Percentiles rank a stretch among this genome's conserved stretches.
phyloP scores from a whole-genome alignment of 1,140 invertebrate species.

The Lysiphlebus fabarum region DNA sequence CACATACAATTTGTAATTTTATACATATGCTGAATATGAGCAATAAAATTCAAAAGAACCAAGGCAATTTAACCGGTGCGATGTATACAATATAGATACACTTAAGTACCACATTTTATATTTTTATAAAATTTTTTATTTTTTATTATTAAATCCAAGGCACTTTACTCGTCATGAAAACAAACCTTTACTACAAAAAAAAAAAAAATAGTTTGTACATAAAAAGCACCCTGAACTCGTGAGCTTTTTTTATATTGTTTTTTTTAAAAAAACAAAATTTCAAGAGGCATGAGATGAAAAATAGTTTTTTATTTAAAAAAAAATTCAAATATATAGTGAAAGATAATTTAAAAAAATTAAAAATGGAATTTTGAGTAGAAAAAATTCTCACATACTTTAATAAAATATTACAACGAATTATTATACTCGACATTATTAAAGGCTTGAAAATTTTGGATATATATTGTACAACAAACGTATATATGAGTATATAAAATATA shows the following conservation, averaged over 20 bases:
- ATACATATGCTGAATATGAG: too few species aligned
- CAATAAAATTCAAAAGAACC: too few species aligned
- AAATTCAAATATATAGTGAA: not conserved
- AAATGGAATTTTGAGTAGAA: constrained; percentile 13
- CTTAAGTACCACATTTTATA: too few species aligned
- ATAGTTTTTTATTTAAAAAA: not conserved
- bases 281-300: not conserved
- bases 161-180: too few species aligned
- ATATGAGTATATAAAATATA: constrained; percentile 36
- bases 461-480: too few species aligned
- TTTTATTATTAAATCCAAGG: too few species aligned
- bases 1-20: too few species aligned
- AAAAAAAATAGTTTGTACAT: too few species aligned
- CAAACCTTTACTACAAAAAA: too few species aligned
- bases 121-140: too few species aligned
- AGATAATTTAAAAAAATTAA: constrained; percentile 11
- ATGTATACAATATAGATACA: too few species aligned
- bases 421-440: constrained; percentile 51
- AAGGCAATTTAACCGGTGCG: too few species aligned
- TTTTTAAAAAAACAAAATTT: not conserved
- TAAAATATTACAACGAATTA: constrained; percentile 50
- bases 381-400: constrained; percentile 35
- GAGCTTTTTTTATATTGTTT: not conserved
- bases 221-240: not conserved
- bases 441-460: constrained; percentile 41